Percentiles rank a stretch among this genome's conserved stretches.
phyloP scores from a whole-genome alignment of 2,888 invertebrate species.

The Dexiosoma caninum region DNA sequence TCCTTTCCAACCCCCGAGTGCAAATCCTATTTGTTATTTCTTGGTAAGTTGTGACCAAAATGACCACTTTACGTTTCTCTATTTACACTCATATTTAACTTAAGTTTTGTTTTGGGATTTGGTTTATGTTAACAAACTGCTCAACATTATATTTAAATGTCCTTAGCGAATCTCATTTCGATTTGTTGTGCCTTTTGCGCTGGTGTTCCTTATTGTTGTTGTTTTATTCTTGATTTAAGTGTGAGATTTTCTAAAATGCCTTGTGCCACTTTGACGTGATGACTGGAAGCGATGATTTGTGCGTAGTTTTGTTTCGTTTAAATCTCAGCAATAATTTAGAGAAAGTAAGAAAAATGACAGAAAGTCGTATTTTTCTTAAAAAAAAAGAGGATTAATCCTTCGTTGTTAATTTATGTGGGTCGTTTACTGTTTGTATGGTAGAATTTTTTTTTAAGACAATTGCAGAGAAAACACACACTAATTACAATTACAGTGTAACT shows the following conservation, averaged over 20 bases:
- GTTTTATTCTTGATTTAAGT: neutral
- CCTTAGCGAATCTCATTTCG: slow-evolving; percentile 37
- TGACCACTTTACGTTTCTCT: slow-evolving; percentile 8
- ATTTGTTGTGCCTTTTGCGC: neutral
- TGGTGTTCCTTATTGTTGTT: too few relatives aligned
- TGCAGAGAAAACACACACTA: too few relatives aligned
- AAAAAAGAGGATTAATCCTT: neutral
- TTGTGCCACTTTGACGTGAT: slow-evolving; percentile 47
- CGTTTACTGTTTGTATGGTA: too few relatives aligned
- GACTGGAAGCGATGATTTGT: slow-evolving; percentile 57
- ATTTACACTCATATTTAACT: neutral
- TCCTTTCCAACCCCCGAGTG: slow-evolving; percentile 2
- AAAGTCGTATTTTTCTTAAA: neutral
- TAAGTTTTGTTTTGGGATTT: slow-evolving; percentile 21
- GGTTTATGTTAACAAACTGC: slow-evolving; percentile 47
- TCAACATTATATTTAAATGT: slow-evolving; percentile 52
- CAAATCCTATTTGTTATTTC: too few relatives aligned
- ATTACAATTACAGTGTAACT: too few relatives aligned
- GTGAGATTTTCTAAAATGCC: neutral
- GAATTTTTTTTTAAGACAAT: too few relatives aligned
- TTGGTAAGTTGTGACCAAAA: slow-evolving; percentile 9
- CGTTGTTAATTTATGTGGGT: neutral
- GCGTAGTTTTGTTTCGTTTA: slow-evolving; percentile 2
- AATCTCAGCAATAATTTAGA: slow-evolving; percentile 14
- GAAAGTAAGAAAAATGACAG: neutral